Base-by-base conservation (phyloP, 2,113 vertebrate species). In the Amphiprion percula region DNA sequence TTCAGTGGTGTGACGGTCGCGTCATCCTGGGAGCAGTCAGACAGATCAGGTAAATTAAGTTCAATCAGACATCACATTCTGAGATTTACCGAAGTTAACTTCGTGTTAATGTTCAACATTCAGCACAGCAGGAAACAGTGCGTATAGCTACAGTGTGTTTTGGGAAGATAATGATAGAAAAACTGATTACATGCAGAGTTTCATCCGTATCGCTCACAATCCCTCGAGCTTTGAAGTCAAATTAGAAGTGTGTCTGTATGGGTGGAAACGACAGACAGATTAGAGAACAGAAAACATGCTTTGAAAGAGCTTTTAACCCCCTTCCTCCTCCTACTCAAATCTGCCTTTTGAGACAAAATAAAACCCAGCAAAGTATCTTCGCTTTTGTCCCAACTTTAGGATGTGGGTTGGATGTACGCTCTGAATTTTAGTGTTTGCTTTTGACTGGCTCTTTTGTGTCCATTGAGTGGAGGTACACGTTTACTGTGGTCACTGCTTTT, bases 201-300 rank as follows among this genome's bases (percentile, higher is more conserved):
- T 83, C 55, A 74, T 79, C 86, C 74, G 10, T 53, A 77, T 68
- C 54, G 37, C 56, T 74, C 37, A 53, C 46, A 82, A 79, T 76
- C 68, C 84, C 71, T 44, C 10, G 17, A 23, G 49, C 86, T 91
- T 89, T 91, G 88, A 91, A 91, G 85, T 90, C 68, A 84, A 86
- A 84, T 90, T 88, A 87, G 74, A 76, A 80, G 71, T 77, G 72
- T 82, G 77, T 84, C 80, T 74, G 70, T 55, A 77, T 85, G 86
- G 72, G 65, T 84, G 66, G 72, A 85, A 89, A 79, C 52, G 56
- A 77, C 79, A 86, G 77, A 75, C 69, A 84, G 86, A 88, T 88
- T 77, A 84, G 58, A 72, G 68, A 80, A 58, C 37, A 79, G 75
- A 70, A 80, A 73, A 73, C 63, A 80, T 37, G 78, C 76, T 77